Evolutionary conservation across 1,140 invertebrate genomes (phyloP).

Genomic region (Stegodyphus dumicola): DNA sequence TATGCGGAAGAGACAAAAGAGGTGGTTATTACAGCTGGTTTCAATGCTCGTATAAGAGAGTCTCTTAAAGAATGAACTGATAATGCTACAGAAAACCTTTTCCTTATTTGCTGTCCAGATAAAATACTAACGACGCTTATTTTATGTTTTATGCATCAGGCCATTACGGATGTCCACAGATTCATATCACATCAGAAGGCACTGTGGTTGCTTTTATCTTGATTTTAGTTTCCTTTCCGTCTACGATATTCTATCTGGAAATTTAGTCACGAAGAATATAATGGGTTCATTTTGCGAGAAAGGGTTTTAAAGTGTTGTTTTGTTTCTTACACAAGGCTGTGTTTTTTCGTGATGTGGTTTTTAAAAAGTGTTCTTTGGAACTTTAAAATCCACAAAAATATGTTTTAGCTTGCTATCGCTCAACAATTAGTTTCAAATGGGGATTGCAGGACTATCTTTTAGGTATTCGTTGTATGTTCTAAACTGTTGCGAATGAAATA

Average conservation of each 20-base stretch:
- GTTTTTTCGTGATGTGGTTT: not conserved
- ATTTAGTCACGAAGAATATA: slow-evolving; percentile 31
- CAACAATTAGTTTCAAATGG: not conserved
- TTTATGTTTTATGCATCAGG: slow-evolving; percentile 25
- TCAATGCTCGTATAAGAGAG: not conserved
- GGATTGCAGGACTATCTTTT: not conserved
- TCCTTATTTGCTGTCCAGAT: slow-evolving; percentile 24
- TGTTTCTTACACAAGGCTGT: not conserved
- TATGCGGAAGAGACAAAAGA: slow-evolving; percentile 23
- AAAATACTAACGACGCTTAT: slow-evolving; percentile 10
- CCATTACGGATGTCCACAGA: not conserved
- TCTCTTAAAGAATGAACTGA: slow-evolving; percentile 16
- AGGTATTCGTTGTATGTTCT: no score
- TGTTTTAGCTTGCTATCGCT: not conserved
- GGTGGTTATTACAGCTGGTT: slow-evolving; percentile 10
- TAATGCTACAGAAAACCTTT: slow-evolving; percentile 1
- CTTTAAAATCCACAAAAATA: not conserved
- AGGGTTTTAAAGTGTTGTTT: slow-evolving; percentile 13
- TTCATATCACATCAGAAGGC: slow-evolving; percentile 2
- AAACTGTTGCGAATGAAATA: no score
- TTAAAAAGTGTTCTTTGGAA: not conserved
- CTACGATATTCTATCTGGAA: slow-evolving; percentile 1
- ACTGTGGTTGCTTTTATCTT: slow-evolving; percentile 8
- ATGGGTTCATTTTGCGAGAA: slow-evolving; percentile 37
- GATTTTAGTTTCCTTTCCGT: slow-evolving; percentile 19